Base-by-base conservation (phyloP, 2,113 vertebrate species). In the Sebastes fasciatus region DNA sequence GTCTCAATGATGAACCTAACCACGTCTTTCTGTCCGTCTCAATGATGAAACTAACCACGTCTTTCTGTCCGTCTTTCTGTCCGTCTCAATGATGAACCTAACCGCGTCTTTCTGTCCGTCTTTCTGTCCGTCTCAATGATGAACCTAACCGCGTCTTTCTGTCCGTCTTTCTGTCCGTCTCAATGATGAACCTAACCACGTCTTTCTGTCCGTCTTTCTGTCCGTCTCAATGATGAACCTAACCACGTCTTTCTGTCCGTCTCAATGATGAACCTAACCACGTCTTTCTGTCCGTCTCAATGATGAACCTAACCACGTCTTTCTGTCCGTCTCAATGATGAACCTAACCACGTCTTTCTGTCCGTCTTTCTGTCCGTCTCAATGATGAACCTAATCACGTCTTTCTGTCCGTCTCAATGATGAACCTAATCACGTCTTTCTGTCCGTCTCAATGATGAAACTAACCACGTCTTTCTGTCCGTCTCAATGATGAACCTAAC, bases 91-190 rank as follows among this genome's bases (percentile, higher is more conserved):
- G n/a, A n/a, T n/a, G n/a, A n/a, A n/a, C n/a, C 75, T 93, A 87
- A 92, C n/a, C 0, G 49, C 10, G 10, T 72, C 16, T 80, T 88
- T 51, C 73, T 90, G 74, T 86, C 79, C 52, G 10, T 16, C 77
- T n/a, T n/a, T n/a, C n/a, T n/a, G n/a, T n/a, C n/a, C n/a, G n/a
- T n/a, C n/a, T n/a, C n/a, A n/a, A n/a, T n/a, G n/a, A n/a, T n/a
- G n/a, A n/a, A n/a, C n/a, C 75, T 93, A 87, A 92, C n/a, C 0
- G 49, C 10, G 10, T 72, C 16, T 80, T 88, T 51, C 73, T 90
- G 74, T 86, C 79, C 52, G 10, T 16, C 77, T n/a, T n/a, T n/a
- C n/a, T n/a, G n/a, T n/a, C n/a, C n/a, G n/a, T n/a, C n/a, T n/a
- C n/a, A n/a, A n/a, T n/a, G n/a, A n/a, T n/a, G n/a, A n/a, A n/a